Conservation (phyloP, 1,140 invertebrate species). For the Polypedilum pembai region DNA sequence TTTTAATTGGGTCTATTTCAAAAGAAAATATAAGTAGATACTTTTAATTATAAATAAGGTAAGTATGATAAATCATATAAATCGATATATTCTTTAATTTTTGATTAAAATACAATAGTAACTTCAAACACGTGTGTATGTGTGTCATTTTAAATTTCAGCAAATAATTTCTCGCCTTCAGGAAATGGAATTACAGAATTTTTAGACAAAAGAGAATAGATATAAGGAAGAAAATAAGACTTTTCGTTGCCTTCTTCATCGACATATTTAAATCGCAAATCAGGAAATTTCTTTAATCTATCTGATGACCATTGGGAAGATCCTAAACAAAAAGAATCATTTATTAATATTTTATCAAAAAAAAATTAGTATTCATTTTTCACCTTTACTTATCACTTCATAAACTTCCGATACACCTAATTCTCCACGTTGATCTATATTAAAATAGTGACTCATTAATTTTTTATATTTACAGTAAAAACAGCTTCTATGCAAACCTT, state of each 20-base stretch:
- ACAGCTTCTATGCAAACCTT: constrained; percentile 32
- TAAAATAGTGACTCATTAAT: not conserved
- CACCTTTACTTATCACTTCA: constrained; percentile 77
- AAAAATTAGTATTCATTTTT: not conserved
- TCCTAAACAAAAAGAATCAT: not conserved
- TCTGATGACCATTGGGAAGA: constrained; percentile 37
- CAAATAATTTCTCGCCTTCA: not conserved
- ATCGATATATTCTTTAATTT: too few relatives aligned
- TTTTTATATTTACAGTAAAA: not conserved
- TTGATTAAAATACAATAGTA: not conserved
- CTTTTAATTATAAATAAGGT: too few relatives aligned
- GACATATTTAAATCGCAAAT: constrained; percentile 79
- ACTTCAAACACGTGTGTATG: not conserved
- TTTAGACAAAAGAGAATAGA: constrained; percentile 10
- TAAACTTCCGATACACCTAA: constrained; percentile 80
- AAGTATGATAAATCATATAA: too few relatives aligned
- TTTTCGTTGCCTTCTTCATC: constrained; percentile 82
- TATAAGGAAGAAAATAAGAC: constrained; percentile 61
- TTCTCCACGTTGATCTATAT: constrained; percentile 54
- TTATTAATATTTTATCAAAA: too few relatives aligned
- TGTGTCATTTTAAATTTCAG: constrained; percentile 15
- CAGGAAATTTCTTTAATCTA: constrained; percentile 65
- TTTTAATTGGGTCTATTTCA: too few relatives aligned
- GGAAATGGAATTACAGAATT: not conserved
- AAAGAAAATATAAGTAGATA: too few relatives aligned